Conservation (phyloP, 2,888 invertebrate genomes). For the Prosopocoilus inquinatus region DNA sequence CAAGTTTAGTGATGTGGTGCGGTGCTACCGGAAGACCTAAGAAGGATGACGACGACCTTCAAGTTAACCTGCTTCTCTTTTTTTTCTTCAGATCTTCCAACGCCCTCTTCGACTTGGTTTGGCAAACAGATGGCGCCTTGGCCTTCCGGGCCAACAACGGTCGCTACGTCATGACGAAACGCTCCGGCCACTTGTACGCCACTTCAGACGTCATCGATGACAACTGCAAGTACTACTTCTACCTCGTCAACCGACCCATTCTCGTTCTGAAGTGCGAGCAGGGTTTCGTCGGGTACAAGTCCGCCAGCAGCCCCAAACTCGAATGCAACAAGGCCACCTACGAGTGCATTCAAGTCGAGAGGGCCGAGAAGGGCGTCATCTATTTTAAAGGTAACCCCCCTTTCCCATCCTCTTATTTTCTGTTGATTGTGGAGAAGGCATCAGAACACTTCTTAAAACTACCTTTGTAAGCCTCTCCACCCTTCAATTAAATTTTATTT, state of each 20-base stretch:
- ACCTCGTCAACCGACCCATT: slow-evolving; percentile 90
- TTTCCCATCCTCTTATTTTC: neutral
- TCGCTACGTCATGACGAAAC: slow-evolving; percentile 89
- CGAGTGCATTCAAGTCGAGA: slow-evolving; percentile 88
- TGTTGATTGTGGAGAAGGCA: too few species aligned
- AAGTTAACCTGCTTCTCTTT: neutral
- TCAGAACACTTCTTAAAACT: too few species aligned
- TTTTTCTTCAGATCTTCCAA: slow-evolving; percentile 70
- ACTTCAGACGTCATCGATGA: slow-evolving; percentile 80
- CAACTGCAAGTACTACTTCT: slow-evolving; percentile 91
- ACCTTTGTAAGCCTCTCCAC: too few species aligned
- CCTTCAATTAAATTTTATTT: too few species aligned
- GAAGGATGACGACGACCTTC: too few species aligned
- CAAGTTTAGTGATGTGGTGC: too few species aligned
- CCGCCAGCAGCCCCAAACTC: slow-evolving; percentile 71
- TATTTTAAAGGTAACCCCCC: slow-evolving; percentile 77
- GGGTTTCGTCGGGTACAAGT: slow-evolving; percentile 93
- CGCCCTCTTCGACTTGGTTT: slow-evolving; percentile 89
- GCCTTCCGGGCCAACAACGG: slow-evolving; percentile 93
- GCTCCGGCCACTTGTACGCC: slow-evolving; percentile 91
- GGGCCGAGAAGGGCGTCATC: slow-evolving; percentile 85
- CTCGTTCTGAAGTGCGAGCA: slow-evolving; percentile 92
- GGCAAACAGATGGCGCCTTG: slow-evolving; percentile 89
- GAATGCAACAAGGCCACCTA: slow-evolving; percentile 96
- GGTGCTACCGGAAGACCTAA: too few species aligned